Conservation (phyloP, 2,113 vertebrate species). For the Saccopteryx leptura region DNA sequence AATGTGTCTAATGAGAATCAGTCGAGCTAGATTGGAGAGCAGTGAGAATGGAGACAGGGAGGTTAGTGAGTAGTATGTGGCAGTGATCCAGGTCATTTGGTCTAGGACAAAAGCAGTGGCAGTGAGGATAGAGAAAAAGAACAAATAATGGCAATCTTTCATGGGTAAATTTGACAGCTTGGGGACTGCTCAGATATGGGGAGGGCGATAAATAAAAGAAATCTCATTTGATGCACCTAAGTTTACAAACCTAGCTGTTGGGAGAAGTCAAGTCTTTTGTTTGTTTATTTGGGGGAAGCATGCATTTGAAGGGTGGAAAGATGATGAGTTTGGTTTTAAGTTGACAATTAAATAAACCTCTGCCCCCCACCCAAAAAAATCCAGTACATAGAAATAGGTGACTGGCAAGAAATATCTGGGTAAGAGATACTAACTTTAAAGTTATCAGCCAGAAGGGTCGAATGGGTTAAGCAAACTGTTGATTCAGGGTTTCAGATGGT, state of each 20-base stretch:
- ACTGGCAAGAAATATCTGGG: neutral
- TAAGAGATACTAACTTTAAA: conserved; percentile 46
- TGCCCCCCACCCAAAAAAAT: neutral
- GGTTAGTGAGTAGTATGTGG: neutral
- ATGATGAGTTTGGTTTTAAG: conserved; percentile 33
- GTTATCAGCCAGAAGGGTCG: neutral
- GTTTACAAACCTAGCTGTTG: conserved; percentile 20
- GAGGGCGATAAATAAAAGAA: neutral
- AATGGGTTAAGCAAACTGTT: neutral
- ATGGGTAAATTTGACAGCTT: neutral
- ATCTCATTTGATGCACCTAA: neutral
- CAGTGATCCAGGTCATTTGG: neutral
- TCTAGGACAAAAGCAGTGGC: neutral
- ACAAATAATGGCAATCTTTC: conserved; percentile 25
- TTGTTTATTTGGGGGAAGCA: neutral
- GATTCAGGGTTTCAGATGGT: neutral
- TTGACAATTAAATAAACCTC: neutral
- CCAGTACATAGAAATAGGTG: neutral
- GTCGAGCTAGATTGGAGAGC: neutral
- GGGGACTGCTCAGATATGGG: neutral
- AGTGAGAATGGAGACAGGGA: neutral
- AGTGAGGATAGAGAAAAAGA: neutral
- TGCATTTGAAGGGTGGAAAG: neutral
- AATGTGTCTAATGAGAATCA: conserved; percentile 1
- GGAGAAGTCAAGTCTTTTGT: neutral